Evolutionary conservation across 2,888 invertebrate species (phyloP).

Genomic region (Trichopria drosophilae): DNA sequence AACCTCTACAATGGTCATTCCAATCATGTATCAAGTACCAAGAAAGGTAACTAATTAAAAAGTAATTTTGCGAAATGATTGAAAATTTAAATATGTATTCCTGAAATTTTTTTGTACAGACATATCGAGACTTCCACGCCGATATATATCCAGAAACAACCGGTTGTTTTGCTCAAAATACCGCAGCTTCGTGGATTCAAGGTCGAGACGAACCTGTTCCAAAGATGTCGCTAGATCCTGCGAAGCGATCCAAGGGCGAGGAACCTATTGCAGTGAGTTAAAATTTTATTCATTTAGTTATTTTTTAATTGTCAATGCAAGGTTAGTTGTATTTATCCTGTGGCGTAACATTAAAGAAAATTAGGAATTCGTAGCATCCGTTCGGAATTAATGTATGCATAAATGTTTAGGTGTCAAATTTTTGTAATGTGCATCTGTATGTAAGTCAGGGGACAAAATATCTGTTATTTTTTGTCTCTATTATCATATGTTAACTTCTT

Average conservation of each 20-base stretch:
- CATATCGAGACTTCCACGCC: constrained; percentile 90
- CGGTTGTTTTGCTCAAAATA: constrained; percentile 77
- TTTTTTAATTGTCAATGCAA: too few species aligned
- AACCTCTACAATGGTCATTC: constrained; percentile 83
- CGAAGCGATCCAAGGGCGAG: constrained; percentile 67
- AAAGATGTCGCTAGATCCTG: constrained; percentile 82
- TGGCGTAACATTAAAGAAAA: too few species aligned
- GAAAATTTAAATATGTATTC: too few species aligned
- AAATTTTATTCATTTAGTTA: constrained; percentile 4
- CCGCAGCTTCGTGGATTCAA: constrained; percentile 80
- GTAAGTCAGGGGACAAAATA: too few species aligned
- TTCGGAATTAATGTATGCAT: too few species aligned
- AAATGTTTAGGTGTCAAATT: too few species aligned
- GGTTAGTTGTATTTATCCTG: too few species aligned
- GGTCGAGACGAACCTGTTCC: constrained; percentile 76
- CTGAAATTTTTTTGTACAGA: constrained; percentile 66
- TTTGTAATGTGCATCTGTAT: too few species aligned
- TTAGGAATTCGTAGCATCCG: too few species aligned
- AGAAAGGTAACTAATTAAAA: constrained; percentile 69
- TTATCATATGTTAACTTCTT: too few species aligned
- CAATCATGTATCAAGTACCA: constrained; percentile 93
- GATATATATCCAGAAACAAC: constrained; percentile 92
- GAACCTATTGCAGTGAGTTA: constrained; percentile 65
- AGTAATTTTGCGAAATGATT: too few species aligned
- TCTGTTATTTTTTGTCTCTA: too few species aligned